phyloP scores from a whole-genome alignment of 1,140 invertebrate genomes.

The Sipha flava region DNA sequence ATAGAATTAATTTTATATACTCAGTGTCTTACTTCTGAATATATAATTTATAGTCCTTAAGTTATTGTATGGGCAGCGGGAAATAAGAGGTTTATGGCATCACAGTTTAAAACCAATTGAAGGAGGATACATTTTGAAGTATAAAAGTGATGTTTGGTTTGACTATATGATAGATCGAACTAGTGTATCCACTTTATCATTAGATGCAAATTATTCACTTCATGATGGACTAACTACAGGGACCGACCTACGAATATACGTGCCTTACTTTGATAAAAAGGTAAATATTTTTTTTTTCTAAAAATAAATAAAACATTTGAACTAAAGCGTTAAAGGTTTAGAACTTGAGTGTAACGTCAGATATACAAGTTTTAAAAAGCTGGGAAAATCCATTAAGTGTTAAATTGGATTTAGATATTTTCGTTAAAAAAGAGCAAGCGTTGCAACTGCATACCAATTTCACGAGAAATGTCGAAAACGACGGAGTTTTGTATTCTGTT shows the following conservation, averaged over 20 bases:
- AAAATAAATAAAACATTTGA: too few species aligned
- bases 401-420: not conserved
- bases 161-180: not conserved
- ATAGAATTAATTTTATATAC: too few species aligned
- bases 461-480: not conserved
- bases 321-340: not conserved
- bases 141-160: not conserved
- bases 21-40: too few species aligned
- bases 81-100: not conserved
- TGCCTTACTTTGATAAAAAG: not conserved
- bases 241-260: not conserved
- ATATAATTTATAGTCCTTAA: not conserved
- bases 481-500: not conserved
- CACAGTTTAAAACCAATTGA: not conserved
- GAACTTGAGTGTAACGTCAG: not conserved
- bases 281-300: too few species aligned
- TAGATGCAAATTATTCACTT: not conserved
- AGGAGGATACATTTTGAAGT: not conserved
- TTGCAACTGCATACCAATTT: not conserved
- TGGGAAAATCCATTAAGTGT: not conserved
- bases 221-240: not conserved
- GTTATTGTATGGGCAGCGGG: not conserved
- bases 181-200: not conserved
- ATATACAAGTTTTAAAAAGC: not conserved
- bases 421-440: not conserved